These are phyloP conservation scores for Polyboroides typus DNA, from an alignment of 2,797 vertebrate species.

Conservation along the genomic window DNA sequence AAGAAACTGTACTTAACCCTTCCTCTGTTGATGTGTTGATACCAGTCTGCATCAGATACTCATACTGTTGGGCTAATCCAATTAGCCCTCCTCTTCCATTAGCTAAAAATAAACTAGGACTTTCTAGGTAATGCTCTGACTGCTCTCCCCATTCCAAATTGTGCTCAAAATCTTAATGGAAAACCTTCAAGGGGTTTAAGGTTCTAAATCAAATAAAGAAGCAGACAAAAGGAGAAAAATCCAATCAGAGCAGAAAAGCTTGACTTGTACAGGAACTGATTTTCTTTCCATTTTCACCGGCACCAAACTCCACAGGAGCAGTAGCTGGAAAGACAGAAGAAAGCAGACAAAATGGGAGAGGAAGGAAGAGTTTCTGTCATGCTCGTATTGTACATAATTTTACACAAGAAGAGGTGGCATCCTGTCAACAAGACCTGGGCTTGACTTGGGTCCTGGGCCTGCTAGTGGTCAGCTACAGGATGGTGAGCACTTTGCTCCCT, in stretches of 20 bases:
- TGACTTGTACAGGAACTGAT: not conserved
- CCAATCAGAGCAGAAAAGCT: conserved; percentile 17
- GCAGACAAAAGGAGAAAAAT: conserved; percentile 10
- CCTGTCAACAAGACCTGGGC: not conserved
- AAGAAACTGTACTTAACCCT: not conserved
- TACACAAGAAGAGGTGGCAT: not conserved
- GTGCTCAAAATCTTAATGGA: conserved; percentile 27
- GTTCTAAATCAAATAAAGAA: conserved; percentile 48
- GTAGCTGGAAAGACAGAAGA: not conserved
- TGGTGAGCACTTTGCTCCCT: not conserved
- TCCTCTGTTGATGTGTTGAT: not conserved
- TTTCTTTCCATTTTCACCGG: not conserved
- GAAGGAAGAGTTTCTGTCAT: not conserved
- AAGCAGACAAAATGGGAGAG: not conserved
- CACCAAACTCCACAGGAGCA: not conserved
- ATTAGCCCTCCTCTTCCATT: not conserved
- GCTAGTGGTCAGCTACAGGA: not conserved
- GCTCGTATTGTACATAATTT: not conserved
- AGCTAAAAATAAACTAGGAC: conserved; percentile 22
- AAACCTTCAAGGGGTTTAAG: conserved; percentile 6
- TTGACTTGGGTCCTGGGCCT: not conserved
- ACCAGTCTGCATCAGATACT: not conserved
- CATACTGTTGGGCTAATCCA: not conserved
- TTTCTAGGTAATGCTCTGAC: not conserved
- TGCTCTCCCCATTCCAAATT: not conserved